A percentile compares a stretch with the other conserved stretches of the same genome.
Evolutionary conservation across 2,888 invertebrate genomes (phyloP).

Genomic region (Alloplasta piceator): DNA sequence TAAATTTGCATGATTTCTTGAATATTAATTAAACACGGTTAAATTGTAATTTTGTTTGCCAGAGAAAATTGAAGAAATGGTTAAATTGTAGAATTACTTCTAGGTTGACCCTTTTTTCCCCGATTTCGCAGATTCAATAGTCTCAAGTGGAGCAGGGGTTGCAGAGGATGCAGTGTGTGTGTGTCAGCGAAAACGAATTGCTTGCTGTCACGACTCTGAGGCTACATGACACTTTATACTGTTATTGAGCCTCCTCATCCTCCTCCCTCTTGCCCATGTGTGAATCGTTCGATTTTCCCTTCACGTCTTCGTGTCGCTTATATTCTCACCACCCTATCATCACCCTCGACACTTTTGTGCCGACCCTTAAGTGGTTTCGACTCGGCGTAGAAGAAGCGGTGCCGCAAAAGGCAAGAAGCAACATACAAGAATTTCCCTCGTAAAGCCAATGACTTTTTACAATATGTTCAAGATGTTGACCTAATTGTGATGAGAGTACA

Average conservation of each 20-base stretch:
- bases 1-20: too few species aligned
- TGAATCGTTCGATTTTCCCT: constrained; percentile 21
- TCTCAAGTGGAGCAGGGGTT: too few species aligned
- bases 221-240: too few species aligned
- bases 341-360: constrained; percentile 4
- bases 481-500: too few species aligned
- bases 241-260: too few species aligned
- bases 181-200: constrained; percentile 46
- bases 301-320: constrained; percentile 22
- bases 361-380: constrained; percentile 8
- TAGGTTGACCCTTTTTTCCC: not conserved
- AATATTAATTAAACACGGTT: too few species aligned
- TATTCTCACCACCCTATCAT: constrained; percentile 15
- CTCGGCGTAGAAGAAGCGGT: not conserved
- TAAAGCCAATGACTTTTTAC: not conserved
- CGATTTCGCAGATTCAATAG: not conserved
- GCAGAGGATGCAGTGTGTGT: not conserved
- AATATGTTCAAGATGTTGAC: too few species aligned
- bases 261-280: not conserved
- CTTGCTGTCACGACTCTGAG: not conserved
- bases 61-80: too few species aligned
- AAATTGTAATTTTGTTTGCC: too few species aligned
- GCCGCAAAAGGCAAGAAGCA: not conserved
- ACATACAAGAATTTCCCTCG: constrained; percentile 25
- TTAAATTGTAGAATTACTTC: not conserved